These are phyloP conservation scores for Diadophis punctatus DNA, from an alignment of 2,113 vertebrate genomes.

Conservation along the genomic window DNA sequence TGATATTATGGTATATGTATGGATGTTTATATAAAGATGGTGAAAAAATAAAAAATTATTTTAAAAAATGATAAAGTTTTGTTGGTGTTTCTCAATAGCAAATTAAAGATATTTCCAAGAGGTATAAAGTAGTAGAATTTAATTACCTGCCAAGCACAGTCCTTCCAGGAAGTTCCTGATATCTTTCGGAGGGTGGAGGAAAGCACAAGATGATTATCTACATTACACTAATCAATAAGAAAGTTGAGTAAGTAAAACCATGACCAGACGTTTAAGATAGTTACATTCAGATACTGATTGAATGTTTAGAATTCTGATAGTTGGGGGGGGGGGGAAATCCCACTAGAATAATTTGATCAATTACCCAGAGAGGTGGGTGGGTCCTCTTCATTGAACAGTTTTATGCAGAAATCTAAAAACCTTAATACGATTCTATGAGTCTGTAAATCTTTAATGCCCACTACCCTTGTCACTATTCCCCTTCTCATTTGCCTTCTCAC, in stretches of 20 bases:
- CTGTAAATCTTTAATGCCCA: background rate
- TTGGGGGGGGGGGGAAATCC: background rate
- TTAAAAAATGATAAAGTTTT: background rate
- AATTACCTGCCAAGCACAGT: background rate
- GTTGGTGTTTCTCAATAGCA: background rate
- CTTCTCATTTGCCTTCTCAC: background rate
- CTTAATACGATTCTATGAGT: background rate
- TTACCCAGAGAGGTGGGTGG: background rate
- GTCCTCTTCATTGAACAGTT: background rate
- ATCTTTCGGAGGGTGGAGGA: background rate
- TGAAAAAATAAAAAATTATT: no score
- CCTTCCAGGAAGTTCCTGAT: background rate
- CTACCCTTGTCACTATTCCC: background rate
- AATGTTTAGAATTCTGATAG: background rate
- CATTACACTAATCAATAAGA: background rate
- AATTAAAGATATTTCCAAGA: background rate
- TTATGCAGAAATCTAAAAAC: background rate
- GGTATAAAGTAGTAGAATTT: background rate
- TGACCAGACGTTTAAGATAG: background rate
- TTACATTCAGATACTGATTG: background rate
- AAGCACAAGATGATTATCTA: background rate
- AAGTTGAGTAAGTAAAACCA: background rate
- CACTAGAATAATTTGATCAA: background rate
- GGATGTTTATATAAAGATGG: no score
- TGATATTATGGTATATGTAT: no score